phyloP scores from a whole-genome alignment of 53 echinoderm and acorn worm species.

The Actinopyga echinites region DNA sequence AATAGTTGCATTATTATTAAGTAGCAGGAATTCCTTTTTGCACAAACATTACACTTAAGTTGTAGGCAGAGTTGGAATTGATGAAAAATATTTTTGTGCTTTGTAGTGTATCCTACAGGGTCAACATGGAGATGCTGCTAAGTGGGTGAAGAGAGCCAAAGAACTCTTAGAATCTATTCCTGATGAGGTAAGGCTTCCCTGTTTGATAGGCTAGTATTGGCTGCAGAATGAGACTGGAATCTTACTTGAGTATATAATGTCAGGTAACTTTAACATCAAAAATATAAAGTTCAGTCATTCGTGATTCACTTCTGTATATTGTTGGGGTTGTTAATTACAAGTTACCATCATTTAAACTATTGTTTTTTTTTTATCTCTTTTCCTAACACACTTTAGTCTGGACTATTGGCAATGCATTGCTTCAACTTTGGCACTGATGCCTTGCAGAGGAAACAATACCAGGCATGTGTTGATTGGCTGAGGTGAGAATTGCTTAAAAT shows the following conservation, averaged over 20 bases:
- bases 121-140: slow-evolving; percentile 53
- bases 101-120: slow-evolving; percentile 63
- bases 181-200: slow-evolving; percentile 65
- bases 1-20: too few species aligned
- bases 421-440: slow-evolving; percentile 90
- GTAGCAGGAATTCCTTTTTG: too few species aligned
- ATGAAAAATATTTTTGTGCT: not conserved
- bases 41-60: too few species aligned
- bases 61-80: too few species aligned
- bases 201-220: not conserved
- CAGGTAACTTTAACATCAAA: too few species aligned
- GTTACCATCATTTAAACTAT: not conserved
- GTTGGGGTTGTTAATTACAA: too few species aligned
- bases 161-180: slow-evolving; percentile 62
- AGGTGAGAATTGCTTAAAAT: slow-evolving; percentile 50
- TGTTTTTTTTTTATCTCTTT: not conserved
- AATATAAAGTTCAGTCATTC: too few species aligned
- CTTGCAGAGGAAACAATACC: slow-evolving; percentile 48
- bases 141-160: slow-evolving; percentile 81
- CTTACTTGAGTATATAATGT: too few species aligned
- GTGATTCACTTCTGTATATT: too few species aligned
- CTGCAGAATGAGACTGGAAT: too few species aligned
- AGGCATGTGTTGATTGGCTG: slow-evolving; percentile 72
- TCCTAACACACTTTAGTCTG: slow-evolving; percentile 44
- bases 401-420: slow-evolving; percentile 71